Evolutionary conservation across 2,888 invertebrate genomes (phyloP).

Genomic region (Sphaerophoria rueppellii): DNA sequence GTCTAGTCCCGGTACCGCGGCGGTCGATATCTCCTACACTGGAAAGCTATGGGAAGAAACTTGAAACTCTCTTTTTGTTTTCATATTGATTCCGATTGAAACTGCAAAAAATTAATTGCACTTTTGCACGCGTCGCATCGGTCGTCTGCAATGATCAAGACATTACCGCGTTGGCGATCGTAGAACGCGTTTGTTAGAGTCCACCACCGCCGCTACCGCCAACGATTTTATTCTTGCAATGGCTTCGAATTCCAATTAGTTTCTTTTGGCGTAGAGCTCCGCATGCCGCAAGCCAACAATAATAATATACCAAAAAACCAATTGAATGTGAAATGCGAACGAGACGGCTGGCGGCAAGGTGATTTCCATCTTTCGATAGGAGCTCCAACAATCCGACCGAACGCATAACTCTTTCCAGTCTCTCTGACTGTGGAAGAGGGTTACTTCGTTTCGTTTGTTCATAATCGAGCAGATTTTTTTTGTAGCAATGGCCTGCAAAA

Average conservation of each 20-base stretch:
- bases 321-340: slow-evolving; percentile 51
- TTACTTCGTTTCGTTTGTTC: slow-evolving; percentile 12
- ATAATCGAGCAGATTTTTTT: slow-evolving; percentile 9
- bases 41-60: slow-evolving; percentile 58
- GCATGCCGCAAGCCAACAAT: slow-evolving; percentile 37
- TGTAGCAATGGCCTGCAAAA: slow-evolving; percentile 5
- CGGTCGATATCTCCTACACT: too few species aligned
- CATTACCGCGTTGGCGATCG: slow-evolving; percentile 54
- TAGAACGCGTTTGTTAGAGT: slow-evolving; percentile 55
- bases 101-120: slow-evolving; percentile 81
- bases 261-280: slow-evolving; percentile 60
- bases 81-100: slow-evolving; percentile 60
- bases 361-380: slow-evolving; percentile 70
- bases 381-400: slow-evolving; percentile 58
- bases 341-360: slow-evolving; percentile 31
- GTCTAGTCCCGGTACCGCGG: background rate
- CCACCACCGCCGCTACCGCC: background rate
- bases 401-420: slow-evolving; percentile 61
- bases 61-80: slow-evolving; percentile 49
- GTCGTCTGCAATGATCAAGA: slow-evolving; percentile 77
- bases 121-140: slow-evolving; percentile 81
- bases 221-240: slow-evolving; percentile 30
- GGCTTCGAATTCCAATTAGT: slow-evolving; percentile 70
- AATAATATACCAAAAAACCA: background rate
- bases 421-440: slow-evolving; percentile 12